These are phyloP conservation scores for Scaptodrosophila latifasciaeformis DNA, from an alignment of 2,888 invertebrate species.

Conservation along the genomic window DNA sequence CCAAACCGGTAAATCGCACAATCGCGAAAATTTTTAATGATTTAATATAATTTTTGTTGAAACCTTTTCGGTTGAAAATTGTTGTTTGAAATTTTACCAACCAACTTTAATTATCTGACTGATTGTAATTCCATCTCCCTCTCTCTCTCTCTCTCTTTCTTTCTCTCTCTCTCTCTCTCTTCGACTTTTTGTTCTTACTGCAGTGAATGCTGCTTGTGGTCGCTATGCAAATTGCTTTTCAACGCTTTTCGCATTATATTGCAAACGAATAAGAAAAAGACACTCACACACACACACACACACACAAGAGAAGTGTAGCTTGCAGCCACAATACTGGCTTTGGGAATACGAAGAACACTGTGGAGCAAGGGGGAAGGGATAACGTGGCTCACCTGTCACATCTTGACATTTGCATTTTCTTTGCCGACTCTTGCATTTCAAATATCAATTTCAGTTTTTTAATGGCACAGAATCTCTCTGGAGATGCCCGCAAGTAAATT, in stretches of 20 bases:
- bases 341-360: no score
- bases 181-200: no score
- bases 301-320: no score
- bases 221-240: constrained; percentile 2
- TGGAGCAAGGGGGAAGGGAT: no score
- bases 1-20: no score
- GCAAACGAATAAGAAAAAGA: no score
- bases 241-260: constrained; percentile 12
- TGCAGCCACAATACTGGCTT: no score
- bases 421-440: constrained; percentile 12
- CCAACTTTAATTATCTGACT: neutral
- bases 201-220: no score
- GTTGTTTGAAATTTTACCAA: constrained; percentile 3
- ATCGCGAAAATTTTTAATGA: no score
- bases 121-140: neutral
- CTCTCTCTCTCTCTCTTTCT: constrained; percentile 8
- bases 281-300: no score
- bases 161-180: constrained; percentile 9
- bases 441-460: constrained; percentile 48
- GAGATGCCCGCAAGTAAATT: constrained; percentile 30
- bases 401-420: constrained; percentile 3
- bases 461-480: constrained; percentile 37
- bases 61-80: no score
- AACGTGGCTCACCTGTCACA: neutral
- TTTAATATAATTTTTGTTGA: no score